Evolutionary conservation across 2,797 vertebrate genomes (phyloP).

Genomic region (Pangasius mekongensis): DNA sequence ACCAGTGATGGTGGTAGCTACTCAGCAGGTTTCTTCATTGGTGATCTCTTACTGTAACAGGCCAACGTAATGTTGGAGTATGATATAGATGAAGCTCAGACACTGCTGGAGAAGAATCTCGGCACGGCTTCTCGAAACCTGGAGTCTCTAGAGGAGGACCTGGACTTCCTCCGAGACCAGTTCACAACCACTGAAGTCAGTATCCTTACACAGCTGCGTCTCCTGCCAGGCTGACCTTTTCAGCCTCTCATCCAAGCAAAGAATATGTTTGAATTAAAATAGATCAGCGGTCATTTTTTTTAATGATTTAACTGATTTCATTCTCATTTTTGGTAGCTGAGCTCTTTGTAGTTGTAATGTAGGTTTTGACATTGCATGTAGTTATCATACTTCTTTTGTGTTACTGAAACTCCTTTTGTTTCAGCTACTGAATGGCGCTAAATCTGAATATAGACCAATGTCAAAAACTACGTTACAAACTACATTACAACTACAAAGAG

Average conservation of each 20-base stretch:
- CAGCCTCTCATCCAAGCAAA: background rate
- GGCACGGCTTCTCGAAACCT: constrained; percentile 91
- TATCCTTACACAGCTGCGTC: constrained; percentile 82
- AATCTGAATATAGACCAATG: background rate
- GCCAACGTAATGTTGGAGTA: constrained; percentile 99
- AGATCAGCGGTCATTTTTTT: background rate
- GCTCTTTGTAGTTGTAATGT: background rate
- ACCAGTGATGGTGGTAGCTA: background rate
- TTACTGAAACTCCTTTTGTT: background rate
- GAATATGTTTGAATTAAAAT: background rate
- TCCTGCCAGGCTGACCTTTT: background rate
- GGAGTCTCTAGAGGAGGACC: constrained; percentile 92
- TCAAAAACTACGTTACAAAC: too few species aligned
- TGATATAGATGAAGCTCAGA: constrained; percentile 94
- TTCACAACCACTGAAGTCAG: constrained; percentile 99
- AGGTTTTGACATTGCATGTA: background rate
- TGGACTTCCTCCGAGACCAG: constrained; percentile 97
- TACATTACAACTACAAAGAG: background rate
- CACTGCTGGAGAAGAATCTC: constrained; percentile 95
- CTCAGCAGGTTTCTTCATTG: background rate
- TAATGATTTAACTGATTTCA: background rate
- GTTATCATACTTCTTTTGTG: background rate
- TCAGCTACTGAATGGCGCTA: background rate
- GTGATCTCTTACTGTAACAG: constrained; percentile 67
- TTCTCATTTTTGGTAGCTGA: background rate